phyloP scores from a whole-genome alignment of 2,113 vertebrate species.

The Dryoscopus gambensis region DNA sequence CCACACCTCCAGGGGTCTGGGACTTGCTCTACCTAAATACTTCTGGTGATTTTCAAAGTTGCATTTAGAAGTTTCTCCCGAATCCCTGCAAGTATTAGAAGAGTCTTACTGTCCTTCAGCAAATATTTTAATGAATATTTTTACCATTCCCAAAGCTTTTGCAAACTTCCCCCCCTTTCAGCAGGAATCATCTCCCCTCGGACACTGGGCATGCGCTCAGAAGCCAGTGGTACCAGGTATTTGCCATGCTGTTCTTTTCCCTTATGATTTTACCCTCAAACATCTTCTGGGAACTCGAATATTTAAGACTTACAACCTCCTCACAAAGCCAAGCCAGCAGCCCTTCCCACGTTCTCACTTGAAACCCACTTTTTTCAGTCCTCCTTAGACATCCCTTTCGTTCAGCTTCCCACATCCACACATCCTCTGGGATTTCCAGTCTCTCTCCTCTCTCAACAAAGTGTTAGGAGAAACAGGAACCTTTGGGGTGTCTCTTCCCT shows the following conservation, averaged over 20 bases:
- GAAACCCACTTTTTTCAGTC: neutral
- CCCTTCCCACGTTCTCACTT: neutral
- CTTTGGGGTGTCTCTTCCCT: neutral
- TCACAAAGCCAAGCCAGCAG: neutral
- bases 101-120: neutral
- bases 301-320: neutral
- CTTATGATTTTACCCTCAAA: neutral
- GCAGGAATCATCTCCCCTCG: neutral
- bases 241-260: neutral
- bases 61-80: neutral
- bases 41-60: neutral
- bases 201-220: rapidly evolving
- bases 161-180: neutral
- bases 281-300: neutral
- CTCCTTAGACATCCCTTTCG: neutral
- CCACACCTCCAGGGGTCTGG: neutral
- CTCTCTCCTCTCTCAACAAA: neutral
- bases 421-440: neutral
- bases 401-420: neutral
- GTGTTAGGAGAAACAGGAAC: neutral
- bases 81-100: neutral
- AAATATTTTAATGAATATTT: neutral
- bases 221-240: neutral
- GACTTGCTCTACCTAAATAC: neutral
- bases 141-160: neutral